These are phyloP conservation scores for Stegophylla sp. DNA, from an alignment of 2,888 invertebrate genomes.

Conservation along the genomic window DNA sequence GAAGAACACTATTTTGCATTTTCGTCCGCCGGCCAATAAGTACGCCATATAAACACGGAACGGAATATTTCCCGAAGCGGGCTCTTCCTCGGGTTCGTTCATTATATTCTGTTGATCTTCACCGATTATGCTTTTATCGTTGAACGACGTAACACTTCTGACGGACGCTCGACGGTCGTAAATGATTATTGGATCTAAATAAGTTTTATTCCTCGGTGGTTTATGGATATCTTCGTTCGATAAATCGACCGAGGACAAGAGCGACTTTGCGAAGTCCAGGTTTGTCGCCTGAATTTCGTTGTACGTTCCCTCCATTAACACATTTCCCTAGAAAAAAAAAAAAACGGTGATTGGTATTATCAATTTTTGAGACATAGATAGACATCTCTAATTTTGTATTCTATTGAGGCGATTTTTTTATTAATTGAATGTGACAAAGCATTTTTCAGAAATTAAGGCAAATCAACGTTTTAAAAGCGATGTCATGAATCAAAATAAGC, in stretches of 20 bases:
- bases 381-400: slow-evolving; percentile 30
- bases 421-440: too few relatives aligned
- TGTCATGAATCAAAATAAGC: too few relatives aligned
- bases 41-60: slow-evolving; percentile 73
- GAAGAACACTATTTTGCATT: slow-evolving; percentile 70
- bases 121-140: slow-evolving; percentile 58
- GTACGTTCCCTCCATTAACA: slow-evolving; percentile 70
- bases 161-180: slow-evolving; percentile 53
- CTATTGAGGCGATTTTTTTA: not conserved
- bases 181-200: not conserved
- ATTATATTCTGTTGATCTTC: slow-evolving; percentile 47
- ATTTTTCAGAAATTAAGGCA: too few relatives aligned
- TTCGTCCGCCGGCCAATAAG: slow-evolving; percentile 75
- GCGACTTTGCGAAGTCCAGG: slow-evolving; percentile 75
- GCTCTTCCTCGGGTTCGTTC: slow-evolving; percentile 68
- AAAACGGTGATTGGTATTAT: too few relatives aligned
- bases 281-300: slow-evolving; percentile 76
- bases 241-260: slow-evolving; percentile 69
- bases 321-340: slow-evolving; percentile 65
- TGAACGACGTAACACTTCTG: slow-evolving; percentile 61
- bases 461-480: too few relatives aligned
- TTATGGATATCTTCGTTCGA: slow-evolving; percentile 64
- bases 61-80: slow-evolving; percentile 72
- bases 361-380: too few relatives aligned
- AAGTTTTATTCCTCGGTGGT: not conserved